Percentiles rank a stretch among this genome's conserved stretches.
Conservation (phyloP, 2,888 invertebrate species). For the Formica aserva region DNA sequence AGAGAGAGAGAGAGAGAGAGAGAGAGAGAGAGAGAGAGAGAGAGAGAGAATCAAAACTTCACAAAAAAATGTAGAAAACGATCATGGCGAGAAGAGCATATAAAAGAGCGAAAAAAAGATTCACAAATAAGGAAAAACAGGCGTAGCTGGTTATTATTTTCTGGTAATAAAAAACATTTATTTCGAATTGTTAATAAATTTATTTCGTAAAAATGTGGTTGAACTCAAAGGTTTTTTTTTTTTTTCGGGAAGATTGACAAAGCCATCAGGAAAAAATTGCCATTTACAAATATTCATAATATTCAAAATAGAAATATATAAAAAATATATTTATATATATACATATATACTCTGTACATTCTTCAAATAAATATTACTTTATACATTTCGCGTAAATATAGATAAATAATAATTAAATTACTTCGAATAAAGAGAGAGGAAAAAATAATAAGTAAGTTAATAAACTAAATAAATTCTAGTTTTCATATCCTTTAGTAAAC, state of each 20-base stretch:
- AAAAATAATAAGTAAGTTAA: background rate
- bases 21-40: background rate
- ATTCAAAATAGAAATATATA: background rate
- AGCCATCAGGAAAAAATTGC: background rate
- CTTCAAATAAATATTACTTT: background rate
- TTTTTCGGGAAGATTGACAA: background rate
- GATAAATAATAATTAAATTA: background rate
- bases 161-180: background rate
- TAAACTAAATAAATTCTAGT: background rate
- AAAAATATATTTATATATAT: too few species aligned
- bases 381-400: background rate
- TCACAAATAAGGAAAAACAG: background rate
- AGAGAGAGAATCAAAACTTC: background rate
- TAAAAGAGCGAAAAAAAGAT: background rate
- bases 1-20: background rate
- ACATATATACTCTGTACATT: background rate
- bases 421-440: background rate
- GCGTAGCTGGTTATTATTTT: background rate
- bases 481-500: background rate
- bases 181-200: background rate
- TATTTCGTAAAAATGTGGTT: background rate
- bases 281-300: background rate
- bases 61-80: background rate
- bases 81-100: background rate
- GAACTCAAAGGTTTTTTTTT: background rate